Base-by-base conservation (phyloP, 2,888 invertebrate genomes). In the Catocala nupta region DNA sequence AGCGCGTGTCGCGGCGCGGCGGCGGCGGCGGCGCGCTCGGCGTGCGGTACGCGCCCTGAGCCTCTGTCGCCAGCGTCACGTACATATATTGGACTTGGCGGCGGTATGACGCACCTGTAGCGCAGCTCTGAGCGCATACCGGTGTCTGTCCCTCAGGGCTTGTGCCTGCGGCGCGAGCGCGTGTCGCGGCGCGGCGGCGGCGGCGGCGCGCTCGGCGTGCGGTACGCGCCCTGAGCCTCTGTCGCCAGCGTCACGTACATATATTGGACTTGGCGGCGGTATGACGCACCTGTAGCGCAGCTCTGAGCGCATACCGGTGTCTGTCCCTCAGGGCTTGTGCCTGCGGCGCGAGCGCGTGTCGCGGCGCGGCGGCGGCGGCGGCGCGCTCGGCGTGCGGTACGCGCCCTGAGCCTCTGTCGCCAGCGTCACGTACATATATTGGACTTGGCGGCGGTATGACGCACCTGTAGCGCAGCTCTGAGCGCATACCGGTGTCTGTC, bases 381-480 rank as follows among this genome's bases (percentile, higher is more conserved):
- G 82, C 78, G 65, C 82, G 78, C 78, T 83, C 79, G 65, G 80
- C 83, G 79, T 91, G 55, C 85, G 79, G 74, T 91, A 89, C 10
- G 92, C 93, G 33, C 88, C 85, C 74, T 88, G 82, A 71, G 89
- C 94, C 77, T 87, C 95, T 68, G 88, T 86, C 61, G 86, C 94
- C 61, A 90, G 75, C 50, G 83, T 78, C 69, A 90, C 80, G 25
- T 25, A 25, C 25, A 25, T 25, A 25, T 25, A 25, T 25, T 25
- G 25, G 25, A 25, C 25, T 25, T 25, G 25, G 25, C 25, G 25
- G 25, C 25, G 25, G 25, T 25, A 25, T 25, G 25, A 25, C 25
- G 25, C 25, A 25, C 25, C 25, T 25, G 36, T 39, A 39, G 36
- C 8, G 88, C 86, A 55, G 90, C 89, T 1, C 79, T 68, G 59